Base-by-base conservation (phyloP, 1,140 invertebrate species). In the Chionoecetes opilio region DNA sequence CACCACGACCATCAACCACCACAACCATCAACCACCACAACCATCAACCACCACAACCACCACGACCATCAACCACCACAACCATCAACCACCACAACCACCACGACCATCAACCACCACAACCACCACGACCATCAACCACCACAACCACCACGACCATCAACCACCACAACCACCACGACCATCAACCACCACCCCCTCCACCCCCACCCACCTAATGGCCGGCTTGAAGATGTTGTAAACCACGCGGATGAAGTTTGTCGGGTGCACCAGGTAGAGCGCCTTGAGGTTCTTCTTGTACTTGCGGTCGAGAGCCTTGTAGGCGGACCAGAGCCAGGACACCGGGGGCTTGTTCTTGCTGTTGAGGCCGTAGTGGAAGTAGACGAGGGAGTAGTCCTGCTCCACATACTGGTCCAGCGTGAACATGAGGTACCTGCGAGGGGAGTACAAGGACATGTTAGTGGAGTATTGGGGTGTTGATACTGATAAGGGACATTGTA, bases 211-310 rank as follows among this genome's bases (percentile, higher is more conserved):
- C 96, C 96, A 98, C 98, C 98, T 98, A 93, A 99, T 99, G 37
- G 99, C 98, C 21, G 99, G 99, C 97, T 98, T 98, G 97, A 99
- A 99, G 96, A 99, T 98, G 97, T 99, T 98, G 98, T 99, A 99
- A 63, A 99, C 98, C 96, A 99, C 98, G 97, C 99, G 98, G 96
- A 99, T 99, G 97, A 99, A 99, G 97, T 98, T 99, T 21, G 99
- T 99, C 82, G 99, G 99, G 97, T 99, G 99, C 38, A 99, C 99
- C 96, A 99, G 97, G 97, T 99, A 99, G 87, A 99, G 97, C 84
- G 99, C 99, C 97, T 99, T 99, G 21, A 99, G 97, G 97, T 99
- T 99, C 97, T 99, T 99, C 97, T 99, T 99, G 97, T 99, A 99
- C 97, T 99, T 99, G 96, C 99, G 98, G 97, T 99, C 99, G 97